Base-by-base conservation (phyloP, 2,113 vertebrate genomes). In the Motacilla alba region DNA sequence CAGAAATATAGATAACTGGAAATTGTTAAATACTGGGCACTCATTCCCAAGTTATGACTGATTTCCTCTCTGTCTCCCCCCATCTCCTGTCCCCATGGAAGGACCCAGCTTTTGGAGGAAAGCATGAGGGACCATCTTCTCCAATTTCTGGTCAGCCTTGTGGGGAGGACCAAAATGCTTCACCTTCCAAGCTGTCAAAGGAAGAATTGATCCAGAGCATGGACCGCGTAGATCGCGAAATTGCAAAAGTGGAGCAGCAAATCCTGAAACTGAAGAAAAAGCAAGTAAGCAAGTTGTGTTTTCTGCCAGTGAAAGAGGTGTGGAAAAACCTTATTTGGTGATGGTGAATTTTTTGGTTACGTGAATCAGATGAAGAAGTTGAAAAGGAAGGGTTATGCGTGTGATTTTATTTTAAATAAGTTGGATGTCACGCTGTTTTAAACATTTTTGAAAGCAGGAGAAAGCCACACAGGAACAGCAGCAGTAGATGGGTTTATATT, bases 201-300 rank as follows among this genome's bases (percentile, higher is more conserved):
- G 99, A 99, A 95, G 99, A 99, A 97, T 94, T 99, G 94, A 99
- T 99, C 93, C 99, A 99, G 98, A 99, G 99, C 95, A 99, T 99
- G 99, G 99, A 99, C 95, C 99, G 99, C 2, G 99, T 99, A 10
- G 99, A 99, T 97, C 96, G 99, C 10, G 99, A 99, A 95, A 99
- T 99, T 63, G 99, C 99, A 0, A 99, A 99, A 98, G 99, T 99
- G 80, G 99, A 99, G 89, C 99, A 99, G 94, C 99, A 99, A 97
- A 99, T 99, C 97, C 98, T 99, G 91, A 99, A 99, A 86, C 96
- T 99, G 94, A 99, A 99, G 98, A 99, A 99, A 97, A 99, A 99
- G 85, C 99, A 99, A 98, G 99, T 99, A 97, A 94, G 97, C 77
- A 37, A 35, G 35, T 78, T 7, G 44, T 56, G 44, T 69, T 86